Evolutionary conservation across 1,140 invertebrate genomes (phyloP).

Genomic region (Drosophila lowei): DNA sequence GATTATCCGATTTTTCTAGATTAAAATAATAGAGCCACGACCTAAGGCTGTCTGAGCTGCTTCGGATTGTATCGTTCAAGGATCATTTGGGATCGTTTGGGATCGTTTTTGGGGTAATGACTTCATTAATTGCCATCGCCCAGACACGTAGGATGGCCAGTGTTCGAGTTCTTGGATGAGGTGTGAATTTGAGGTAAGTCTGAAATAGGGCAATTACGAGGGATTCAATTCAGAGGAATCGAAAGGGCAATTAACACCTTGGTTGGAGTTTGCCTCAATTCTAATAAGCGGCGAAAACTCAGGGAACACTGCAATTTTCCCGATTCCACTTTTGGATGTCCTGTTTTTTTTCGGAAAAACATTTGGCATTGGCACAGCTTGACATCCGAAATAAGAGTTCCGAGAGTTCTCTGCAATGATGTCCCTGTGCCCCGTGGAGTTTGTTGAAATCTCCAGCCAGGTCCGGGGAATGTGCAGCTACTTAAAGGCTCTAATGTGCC

Average conservation of each 20-base stretch:
- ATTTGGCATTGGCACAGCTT: conserved; percentile 46
- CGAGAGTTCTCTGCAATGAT: conserved; percentile 10
- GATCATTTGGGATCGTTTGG: conserved; percentile 13
- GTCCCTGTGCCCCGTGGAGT: conserved; percentile 53
- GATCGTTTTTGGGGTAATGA: conserved; percentile 41
- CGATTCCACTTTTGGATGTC: conserved; percentile 20
- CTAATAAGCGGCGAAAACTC: conserved; percentile 6
- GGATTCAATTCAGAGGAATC: conserved; percentile 53
- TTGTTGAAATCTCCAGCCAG: conserved; percentile 68
- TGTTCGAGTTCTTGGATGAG: conserved; percentile 22
- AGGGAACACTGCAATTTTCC: not conserved
- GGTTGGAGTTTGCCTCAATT: conserved; percentile 55
- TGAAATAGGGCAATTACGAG: conserved; percentile 58
- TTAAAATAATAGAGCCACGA: conserved; percentile 62
- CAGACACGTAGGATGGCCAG: conserved; percentile 41
- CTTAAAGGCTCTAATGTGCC: conserved; percentile 69
- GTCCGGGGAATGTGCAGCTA: conserved; percentile 54
- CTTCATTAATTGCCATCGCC: conserved; percentile 63
- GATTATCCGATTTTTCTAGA: conserved; percentile 53
- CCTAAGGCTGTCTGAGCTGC: conserved; percentile 56
- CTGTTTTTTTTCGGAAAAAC: conserved; percentile 28
- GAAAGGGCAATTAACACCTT: conserved; percentile 72
- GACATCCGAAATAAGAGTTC: conserved; percentile 16
- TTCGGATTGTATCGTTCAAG: conserved; percentile 31
- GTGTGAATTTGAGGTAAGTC: conserved; percentile 77